Evolutionary conservation across 2,113 vertebrate species (phyloP).

Genomic region (mouse (Mus musculus)): DNA sequence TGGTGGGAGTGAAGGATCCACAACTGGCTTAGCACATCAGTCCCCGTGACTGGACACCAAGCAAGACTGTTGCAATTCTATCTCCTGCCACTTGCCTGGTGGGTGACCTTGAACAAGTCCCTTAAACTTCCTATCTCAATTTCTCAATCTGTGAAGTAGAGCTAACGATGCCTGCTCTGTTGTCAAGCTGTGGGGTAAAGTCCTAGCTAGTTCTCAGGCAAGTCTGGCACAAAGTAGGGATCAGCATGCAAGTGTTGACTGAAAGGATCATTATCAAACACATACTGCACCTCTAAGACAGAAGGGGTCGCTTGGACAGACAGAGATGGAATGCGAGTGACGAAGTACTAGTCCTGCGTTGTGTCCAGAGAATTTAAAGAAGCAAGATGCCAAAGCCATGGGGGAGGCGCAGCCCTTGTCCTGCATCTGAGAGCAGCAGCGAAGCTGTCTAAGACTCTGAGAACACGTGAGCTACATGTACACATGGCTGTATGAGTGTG

Average conservation of each 20-base stretch:
- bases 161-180: background rate
- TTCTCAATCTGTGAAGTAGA: constrained; percentile 24
- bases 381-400: background rate
- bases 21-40: background rate
- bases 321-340: background rate
- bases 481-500: background rate
- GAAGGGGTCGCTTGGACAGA: background rate
- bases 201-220: background rate
- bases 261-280: background rate
- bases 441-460: background rate
- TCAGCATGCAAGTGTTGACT: background rate
- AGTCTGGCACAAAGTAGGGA: background rate
- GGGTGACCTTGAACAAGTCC: background rate
- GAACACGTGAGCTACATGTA: background rate
- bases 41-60: background rate
- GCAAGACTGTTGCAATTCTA: background rate
- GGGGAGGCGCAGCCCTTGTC: background rate
- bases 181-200: background rate
- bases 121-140: background rate
- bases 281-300: background rate
- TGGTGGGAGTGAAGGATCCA: background rate
- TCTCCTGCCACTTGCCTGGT: background rate
- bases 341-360: background rate
- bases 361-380: background rate
- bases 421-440: background rate